Evolutionary conservation across 2,888 invertebrate genomes (phyloP).

Genomic region (Orthosia gothica): DNA sequence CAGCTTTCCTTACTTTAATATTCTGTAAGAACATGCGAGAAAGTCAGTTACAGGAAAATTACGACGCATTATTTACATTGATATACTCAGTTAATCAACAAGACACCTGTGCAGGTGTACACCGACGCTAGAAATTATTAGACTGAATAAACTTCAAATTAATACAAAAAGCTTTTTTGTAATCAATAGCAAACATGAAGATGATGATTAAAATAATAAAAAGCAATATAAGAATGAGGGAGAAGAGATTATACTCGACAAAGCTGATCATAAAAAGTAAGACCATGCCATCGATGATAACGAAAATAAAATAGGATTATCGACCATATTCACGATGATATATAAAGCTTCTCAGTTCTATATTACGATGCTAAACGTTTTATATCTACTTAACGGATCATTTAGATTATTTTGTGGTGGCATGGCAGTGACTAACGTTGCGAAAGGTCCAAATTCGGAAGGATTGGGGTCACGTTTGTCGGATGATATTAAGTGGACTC

Average conservation of each 20-base stretch:
- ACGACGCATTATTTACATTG: slow-evolving; percentile 62
- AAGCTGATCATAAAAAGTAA: slow-evolving; percentile 49
- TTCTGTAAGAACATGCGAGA: slow-evolving; percentile 30
- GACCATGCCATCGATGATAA: slow-evolving; percentile 21
- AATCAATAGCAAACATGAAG: slow-evolving; percentile 22
- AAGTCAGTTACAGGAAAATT: slow-evolving; percentile 57
- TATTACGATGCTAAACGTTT: slow-evolving; percentile 61
- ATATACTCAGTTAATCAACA: slow-evolving; percentile 51
- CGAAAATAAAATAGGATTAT: slow-evolving; percentile 55
- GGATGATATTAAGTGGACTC: slow-evolving; percentile 84
- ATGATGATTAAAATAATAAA: slow-evolving; percentile 16
- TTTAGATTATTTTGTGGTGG: slow-evolving; percentile 59
- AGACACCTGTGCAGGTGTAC: slow-evolving; percentile 56
- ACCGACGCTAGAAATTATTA: slow-evolving; percentile 44
- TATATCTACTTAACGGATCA: slow-evolving; percentile 57
- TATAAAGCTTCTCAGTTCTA: slow-evolving; percentile 51
- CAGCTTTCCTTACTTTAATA: slow-evolving; percentile 37
- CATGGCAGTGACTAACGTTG: slow-evolving; percentile 47
- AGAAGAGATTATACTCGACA: slow-evolving; percentile 25
- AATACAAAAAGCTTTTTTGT: slow-evolving; percentile 24
- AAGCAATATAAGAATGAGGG: slow-evolving; percentile 27
- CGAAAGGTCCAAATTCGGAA: slow-evolving; percentile 73
- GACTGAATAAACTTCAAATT: slow-evolving; percentile 36
- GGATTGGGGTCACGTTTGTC: slow-evolving; percentile 87
- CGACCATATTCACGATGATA: slow-evolving; percentile 28